phyloP scores from a whole-genome alignment of 2,888 invertebrate genomes.

The Oxycera nigricornis region DNA sequence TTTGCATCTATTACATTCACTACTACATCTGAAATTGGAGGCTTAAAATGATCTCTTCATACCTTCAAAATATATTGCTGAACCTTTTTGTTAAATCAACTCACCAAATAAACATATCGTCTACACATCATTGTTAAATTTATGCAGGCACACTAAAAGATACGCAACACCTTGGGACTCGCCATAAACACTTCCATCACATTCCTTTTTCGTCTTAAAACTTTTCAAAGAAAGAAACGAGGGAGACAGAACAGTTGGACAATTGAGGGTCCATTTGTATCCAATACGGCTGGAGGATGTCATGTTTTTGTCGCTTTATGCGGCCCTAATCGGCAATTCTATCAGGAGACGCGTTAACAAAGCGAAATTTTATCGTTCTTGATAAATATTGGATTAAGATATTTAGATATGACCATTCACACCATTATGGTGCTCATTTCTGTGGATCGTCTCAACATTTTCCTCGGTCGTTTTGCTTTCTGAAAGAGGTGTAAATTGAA shows the following conservation, averaged over 20 bases:
- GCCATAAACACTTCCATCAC: conserved; percentile 36
- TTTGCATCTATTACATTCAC: too few species aligned
- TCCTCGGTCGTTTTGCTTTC: background rate
- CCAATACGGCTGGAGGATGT: conserved; percentile 51
- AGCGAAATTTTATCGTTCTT: conserved; percentile 51
- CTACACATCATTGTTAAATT: conserved; percentile 10
- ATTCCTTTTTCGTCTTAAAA: conserved; percentile 29
- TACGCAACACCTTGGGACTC: conserved; percentile 29
- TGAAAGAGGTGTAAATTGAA: conserved; percentile 46
- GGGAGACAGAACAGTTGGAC: conserved; percentile 31
- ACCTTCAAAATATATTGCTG: too few species aligned
- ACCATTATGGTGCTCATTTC: conserved; percentile 35
- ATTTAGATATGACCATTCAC: conserved; percentile 53
- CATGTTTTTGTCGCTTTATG: conserved; percentile 64
- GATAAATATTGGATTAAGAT: conserved; percentile 59
- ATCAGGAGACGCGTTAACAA: conserved; percentile 63
- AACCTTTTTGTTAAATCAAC: too few species aligned
- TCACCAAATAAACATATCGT: conserved; percentile 22
- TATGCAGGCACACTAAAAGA: conserved; percentile 7
- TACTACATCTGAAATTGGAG: too few species aligned
- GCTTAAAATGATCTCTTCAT: too few species aligned
- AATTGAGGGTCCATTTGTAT: conserved; percentile 44
- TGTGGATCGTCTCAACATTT: conserved; percentile 6
- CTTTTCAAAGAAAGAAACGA: background rate
- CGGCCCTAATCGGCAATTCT: conserved; percentile 63